Base-by-base conservation (phyloP, 2,888 invertebrate species). In the Gerris lacustris region DNA sequence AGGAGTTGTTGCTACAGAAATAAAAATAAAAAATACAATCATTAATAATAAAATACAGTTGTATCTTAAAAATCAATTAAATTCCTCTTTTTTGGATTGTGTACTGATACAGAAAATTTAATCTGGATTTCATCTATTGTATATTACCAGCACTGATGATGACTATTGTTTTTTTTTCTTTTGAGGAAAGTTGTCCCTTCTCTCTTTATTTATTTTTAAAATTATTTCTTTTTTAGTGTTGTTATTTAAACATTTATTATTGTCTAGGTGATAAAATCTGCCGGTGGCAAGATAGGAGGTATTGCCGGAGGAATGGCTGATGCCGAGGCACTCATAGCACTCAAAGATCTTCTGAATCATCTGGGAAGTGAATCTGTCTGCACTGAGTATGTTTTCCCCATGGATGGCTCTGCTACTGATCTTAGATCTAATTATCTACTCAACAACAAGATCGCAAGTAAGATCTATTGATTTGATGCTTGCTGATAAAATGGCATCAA, bases 381-480 rank as follows among this genome's bases (percentile, higher is more conserved):
- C 80, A 97, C 96, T 0, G 98, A 99, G 81, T 91, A 94, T 79
- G 86, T 86, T 76, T 96, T 96, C 83, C 94, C 95, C n/a, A 80
- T 84, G 71, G 85, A 86, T 74, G 91, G 89, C 72, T 84, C 88
- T 63, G 91, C 94, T 70, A 92, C 89, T 64, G 96, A 96, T 81
- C 82, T 96, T 47, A 84, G 98, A 72, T 92, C 94, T 11, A 96
- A 90, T 77, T 99, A 99, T 80, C 81, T 98, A 68, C 83, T 97
- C 73, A 99, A 99, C 82, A 91, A 92, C 67, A 88, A 86, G 77
- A 96, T 99, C 77, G 87, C 89, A 66, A 90, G 89, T 87, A 74
- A 79, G 80, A 78, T 69, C 9, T 63, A 7, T 18, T 67, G 9
- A 67, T 11, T 31, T 67, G n/a, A n/a, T n/a, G n/a, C n/a, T n/a